phyloP scores from a whole-genome alignment of 2,113 vertebrate genomes.

The Nerophis ophidion region DNA sequence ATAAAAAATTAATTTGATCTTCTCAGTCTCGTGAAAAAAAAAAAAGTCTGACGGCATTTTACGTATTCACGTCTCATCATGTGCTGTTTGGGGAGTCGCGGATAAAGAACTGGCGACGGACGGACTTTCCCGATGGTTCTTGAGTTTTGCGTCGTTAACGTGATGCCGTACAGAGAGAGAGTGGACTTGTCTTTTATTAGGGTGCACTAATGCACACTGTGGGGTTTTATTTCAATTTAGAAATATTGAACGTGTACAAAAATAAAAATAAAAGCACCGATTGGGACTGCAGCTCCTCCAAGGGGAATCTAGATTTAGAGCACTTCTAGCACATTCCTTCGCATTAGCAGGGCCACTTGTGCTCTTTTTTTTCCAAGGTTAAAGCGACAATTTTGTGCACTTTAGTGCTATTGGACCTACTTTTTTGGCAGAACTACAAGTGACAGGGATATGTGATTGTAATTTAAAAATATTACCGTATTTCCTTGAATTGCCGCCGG shows the following conservation, averaged over 20 bases:
- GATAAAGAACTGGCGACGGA: constrained; percentile 1
- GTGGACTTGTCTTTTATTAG: constrained; percentile 35
- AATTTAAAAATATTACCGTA: no score
- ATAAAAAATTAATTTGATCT: constrained; percentile 42
- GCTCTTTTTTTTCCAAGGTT: constrained; percentile 11
- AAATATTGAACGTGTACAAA: constrained; percentile 51
- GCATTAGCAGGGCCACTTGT: constrained; percentile 28
- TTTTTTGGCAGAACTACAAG: background rate
- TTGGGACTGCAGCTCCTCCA: constrained; percentile 3
- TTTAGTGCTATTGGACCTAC: background rate
- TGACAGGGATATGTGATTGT: no score
- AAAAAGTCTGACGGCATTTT: background rate
- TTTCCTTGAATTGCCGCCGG: no score
- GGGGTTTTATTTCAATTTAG: constrained; percentile 49
- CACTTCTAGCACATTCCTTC: constrained; percentile 23
- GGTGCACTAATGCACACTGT: constrained; percentile 47
- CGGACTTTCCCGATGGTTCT: background rate
- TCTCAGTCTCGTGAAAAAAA: background rate
- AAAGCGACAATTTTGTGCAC: no score
- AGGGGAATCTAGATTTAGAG: constrained; percentile 18
- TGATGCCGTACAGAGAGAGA: constrained; percentile 28
- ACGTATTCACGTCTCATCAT: background rate
- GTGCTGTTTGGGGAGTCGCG: background rate
- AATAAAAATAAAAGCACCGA: constrained; percentile 23
- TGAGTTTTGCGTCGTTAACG: constrained; percentile 16